Evolutionary conservation across 2,888 invertebrate genomes (phyloP).

Genomic region (Hypolimnas misippus): DNA sequence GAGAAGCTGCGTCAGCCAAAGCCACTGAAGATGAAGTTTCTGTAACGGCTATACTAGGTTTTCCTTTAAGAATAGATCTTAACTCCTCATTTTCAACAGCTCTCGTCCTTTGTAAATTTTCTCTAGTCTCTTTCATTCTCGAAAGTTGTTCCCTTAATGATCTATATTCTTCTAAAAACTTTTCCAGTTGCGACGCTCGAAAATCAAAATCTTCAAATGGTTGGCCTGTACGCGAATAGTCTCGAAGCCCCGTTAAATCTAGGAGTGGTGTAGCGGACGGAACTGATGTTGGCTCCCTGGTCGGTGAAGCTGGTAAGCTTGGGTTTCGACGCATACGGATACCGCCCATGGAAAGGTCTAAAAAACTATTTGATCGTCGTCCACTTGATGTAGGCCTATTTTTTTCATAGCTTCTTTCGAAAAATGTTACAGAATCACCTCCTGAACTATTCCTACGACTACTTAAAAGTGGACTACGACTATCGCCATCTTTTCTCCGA

Average conservation of each 20-base stretch:
- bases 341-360: constrained; percentile 85
- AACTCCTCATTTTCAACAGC: constrained; percentile 80
- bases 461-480: constrained; percentile 89
- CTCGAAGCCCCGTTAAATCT: constrained; percentile 83
- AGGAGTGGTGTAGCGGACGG: constrained; percentile 86
- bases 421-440: constrained; percentile 84
- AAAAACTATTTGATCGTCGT: constrained; percentile 87
- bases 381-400: constrained; percentile 63
- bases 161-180: constrained; percentile 91
- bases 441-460: constrained; percentile 90
- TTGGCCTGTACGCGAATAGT: constrained; percentile 71
- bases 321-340: constrained; percentile 77
- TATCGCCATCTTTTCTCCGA: constrained; percentile 85
- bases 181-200: constrained; percentile 90
- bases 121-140: constrained; percentile 91
- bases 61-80: constrained; percentile 83
- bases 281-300: constrained; percentile 74
- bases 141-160: constrained; percentile 90
- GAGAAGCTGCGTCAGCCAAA: constrained; percentile 71
- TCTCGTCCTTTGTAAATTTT: constrained; percentile 83
- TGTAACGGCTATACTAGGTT: constrained; percentile 80
- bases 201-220: constrained; percentile 87
- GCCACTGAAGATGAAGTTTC: constrained; percentile 76
- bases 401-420: constrained; percentile 69
- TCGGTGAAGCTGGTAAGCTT: constrained; percentile 87